These are phyloP conservation scores for Malurus cyaneus DNA, from an alignment of 2,113 vertebrate genomes.

Conservation along the genomic window DNA sequence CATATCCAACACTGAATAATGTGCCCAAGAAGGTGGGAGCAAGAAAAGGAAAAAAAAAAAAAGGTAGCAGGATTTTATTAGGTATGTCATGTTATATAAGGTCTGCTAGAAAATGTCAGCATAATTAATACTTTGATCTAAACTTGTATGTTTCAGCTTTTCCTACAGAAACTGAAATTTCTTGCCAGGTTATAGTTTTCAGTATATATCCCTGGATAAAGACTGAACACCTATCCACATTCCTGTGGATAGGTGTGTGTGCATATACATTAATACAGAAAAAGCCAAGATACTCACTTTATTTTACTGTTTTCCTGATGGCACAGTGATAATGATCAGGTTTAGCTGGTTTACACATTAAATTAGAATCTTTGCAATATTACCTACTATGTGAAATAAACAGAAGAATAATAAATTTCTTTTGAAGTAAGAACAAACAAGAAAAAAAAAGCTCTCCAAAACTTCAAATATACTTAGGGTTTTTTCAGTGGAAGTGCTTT, in stretches of 20 bases:
- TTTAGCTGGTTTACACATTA: neutral
- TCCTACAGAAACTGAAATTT: neutral
- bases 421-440: neutral
- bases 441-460: neutral
- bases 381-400: neutral
- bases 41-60: too few relatives aligned
- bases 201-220: neutral
- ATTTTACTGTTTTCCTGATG: neutral
- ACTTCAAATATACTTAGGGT: neutral
- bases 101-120: neutral
- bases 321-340: neutral
- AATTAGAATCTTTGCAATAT: neutral
- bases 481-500: neutral
- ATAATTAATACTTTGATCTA: neutral
- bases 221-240: neutral
- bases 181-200: neutral
- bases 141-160: neutral
- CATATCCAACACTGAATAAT: neutral
- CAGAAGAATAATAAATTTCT: neutral
- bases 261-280: neutral
- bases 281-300: neutral
- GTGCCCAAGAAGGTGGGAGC: neutral
- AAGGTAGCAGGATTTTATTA: neutral
- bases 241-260: accelerated
- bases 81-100: neutral